Evolutionary conservation across 2,113 vertebrate species (phyloP), one percentile per base, ranked within the genome.

Genomic region (Pluvialis apricaria): DNA sequence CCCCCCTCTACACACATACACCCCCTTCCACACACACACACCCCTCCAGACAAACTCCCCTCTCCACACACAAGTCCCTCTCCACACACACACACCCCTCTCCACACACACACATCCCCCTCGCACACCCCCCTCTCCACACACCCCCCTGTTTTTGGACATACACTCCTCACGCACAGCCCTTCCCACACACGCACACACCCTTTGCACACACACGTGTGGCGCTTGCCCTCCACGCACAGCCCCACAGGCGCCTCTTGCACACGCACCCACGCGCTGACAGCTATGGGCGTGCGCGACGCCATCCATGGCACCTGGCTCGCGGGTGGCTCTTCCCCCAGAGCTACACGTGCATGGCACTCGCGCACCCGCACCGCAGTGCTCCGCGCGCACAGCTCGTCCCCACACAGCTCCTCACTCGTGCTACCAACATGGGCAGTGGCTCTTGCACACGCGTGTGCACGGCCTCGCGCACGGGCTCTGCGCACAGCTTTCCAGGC

Each of bases 401-500:
- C 78, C 31, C 4, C 54, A 0, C 45, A 0, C 47, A 5, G 0
- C 4, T 5, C 79, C 4, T 40, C 19, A 0, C 55, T 20, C 38
- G 0, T 0, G 15, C 79, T 8, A 1, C 1, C 40, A 2, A 1
- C 47, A 1, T 0, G 18, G 24, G 1, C 4, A 1, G 5, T 5
- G 2, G 52, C 82, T 34, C 62, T 26, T 9, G 26, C 71, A 34
- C 62, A 8, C 28, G 0, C 61, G 2, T 2, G 2, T 3, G 13
- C 28, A 4, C 28, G 15, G 36, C 51, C 65, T 1, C 10, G 3
- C 40, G 1, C 8, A 1, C 34, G 22, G 14, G 79, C 70, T 73
- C 60, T 20, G 29, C n/a, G 1, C 3, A 0, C 51, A 17, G 38
- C 42, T 72, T 42, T 15, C 4, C 0, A 68, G 36, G 38, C 62